Evolutionary conservation across 2,797 vertebrate species (phyloP), one percentile per base, ranked within the genome.

Genomic region (Channallabes apus): DNA sequence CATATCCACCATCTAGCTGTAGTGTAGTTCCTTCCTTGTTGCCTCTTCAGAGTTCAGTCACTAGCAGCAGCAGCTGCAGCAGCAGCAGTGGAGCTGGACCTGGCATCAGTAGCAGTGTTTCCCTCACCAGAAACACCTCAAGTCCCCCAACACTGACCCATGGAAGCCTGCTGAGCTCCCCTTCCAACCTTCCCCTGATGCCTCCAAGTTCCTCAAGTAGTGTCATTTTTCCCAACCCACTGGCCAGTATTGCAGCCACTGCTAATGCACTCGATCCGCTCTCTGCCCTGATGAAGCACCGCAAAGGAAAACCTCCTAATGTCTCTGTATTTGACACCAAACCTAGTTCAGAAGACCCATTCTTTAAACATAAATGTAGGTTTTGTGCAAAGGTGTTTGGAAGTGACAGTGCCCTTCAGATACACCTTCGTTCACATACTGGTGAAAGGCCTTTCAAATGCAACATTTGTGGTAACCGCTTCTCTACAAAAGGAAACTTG

Each of bases 341-440:
- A 95, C 96, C 97, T 86, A 97, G 96, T 89, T 97, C 97, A 0
- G 98, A 99, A 91, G 98, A 99, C 93, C 97, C 98, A 41, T 99
- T 99, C 94, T 99, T 99, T 91, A 99, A 99, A 92, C 98, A 99
- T 91, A 99, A 99, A 94, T 99, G 98, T 93, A 95, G 98, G 83
- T 99, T 99, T 94, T 99, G 98, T 93, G 98, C 98, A 94, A 99
- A 99, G 95, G 98, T 99, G 91, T 99, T 99, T 90, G 98, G 98
- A 92, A 99, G 98, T 87, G 98, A 99, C 93, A 99, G 98, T 17
- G 98, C 98, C 87, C 95, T 99, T 90, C 98, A 99, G 93, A 99
- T 99, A 88, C 98, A 99, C 93, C 95, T 99, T 92, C 98, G 98
- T 84, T 99, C 98, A 0, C 98, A 99, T 91, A 99, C 98, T 5